These are phyloP conservation scores for Thripadectes ignobilis DNA, from an alignment of 2,797 vertebrate genomes.

Conservation along the genomic window DNA sequence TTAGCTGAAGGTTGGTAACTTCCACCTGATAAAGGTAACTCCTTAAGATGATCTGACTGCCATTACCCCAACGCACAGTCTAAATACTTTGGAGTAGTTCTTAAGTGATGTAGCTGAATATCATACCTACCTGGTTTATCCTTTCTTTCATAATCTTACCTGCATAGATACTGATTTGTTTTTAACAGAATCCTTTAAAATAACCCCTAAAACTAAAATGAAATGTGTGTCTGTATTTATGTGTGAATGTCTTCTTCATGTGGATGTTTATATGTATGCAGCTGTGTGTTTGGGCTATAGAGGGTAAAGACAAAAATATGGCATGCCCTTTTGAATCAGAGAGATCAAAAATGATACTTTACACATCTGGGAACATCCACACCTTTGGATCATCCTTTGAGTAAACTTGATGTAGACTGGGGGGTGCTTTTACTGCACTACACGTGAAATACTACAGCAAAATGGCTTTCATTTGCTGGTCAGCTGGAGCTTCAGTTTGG, in stretches of 20 bases:
- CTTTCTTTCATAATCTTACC: background rate
- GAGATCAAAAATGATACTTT: background rate
- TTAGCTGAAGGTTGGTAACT: background rate
- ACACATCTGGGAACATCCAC: no score
- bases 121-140: background rate
- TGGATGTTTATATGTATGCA: no score
- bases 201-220: background rate
- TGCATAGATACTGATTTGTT: fast-evolving
- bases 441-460: background rate
- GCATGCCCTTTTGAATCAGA: background rate
- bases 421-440: background rate
- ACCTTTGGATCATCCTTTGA: background rate
- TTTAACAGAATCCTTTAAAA: background rate
- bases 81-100: background rate
- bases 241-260: background rate
- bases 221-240: background rate
- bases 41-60: background rate
- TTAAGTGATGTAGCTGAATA: background rate
- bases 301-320: background rate
- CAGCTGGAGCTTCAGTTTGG: background rate
- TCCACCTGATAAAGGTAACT: background rate
- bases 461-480: background rate
- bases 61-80: background rate
- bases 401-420: fast-evolving
- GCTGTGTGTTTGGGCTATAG: background rate